A percentile compares a stretch with the other conserved stretches of the same genome.
These are phyloP conservation scores for Muntiacus reevesi DNA, from an alignment of 2,113 vertebrate genomes.

Conservation along the genomic window DNA sequence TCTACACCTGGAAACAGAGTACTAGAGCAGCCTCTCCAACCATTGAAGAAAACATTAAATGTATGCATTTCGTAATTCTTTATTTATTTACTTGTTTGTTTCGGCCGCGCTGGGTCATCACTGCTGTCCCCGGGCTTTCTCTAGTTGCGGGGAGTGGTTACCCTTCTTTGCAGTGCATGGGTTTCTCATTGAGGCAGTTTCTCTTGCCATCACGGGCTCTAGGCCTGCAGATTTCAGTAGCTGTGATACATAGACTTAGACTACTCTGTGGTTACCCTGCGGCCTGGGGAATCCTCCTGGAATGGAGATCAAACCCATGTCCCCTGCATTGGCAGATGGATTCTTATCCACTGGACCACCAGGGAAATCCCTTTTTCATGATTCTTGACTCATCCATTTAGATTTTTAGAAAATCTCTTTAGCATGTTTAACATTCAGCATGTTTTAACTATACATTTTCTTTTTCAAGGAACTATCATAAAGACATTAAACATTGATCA, in stretches of 20 bases:
- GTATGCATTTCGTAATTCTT: neutral
- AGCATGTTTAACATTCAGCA: neutral
- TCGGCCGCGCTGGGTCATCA: neutral
- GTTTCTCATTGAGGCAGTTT: neutral
- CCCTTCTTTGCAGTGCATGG: neutral
- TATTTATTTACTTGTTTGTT: neutral
- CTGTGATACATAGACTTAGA: neutral
- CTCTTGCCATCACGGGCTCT: accelerated
- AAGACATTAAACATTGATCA: neutral
- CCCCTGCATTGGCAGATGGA: neutral
- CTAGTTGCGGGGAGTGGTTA: neutral
- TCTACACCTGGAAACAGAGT: neutral
- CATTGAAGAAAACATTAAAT: neutral
- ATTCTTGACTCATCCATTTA: neutral
- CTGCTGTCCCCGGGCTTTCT: neutral
- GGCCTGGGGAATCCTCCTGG: neutral
- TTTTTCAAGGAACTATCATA: neutral
- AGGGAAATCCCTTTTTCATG: neutral
- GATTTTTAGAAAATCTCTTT: neutral
- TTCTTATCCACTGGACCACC: neutral
- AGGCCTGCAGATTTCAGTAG: neutral
- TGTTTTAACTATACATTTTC: neutral
- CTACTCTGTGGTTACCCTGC: neutral
- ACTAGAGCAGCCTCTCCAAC: neutral
- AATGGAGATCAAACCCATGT: neutral